Base-by-base conservation (phyloP, 2,113 vertebrate species). In the Calyptomena viridis region DNA sequence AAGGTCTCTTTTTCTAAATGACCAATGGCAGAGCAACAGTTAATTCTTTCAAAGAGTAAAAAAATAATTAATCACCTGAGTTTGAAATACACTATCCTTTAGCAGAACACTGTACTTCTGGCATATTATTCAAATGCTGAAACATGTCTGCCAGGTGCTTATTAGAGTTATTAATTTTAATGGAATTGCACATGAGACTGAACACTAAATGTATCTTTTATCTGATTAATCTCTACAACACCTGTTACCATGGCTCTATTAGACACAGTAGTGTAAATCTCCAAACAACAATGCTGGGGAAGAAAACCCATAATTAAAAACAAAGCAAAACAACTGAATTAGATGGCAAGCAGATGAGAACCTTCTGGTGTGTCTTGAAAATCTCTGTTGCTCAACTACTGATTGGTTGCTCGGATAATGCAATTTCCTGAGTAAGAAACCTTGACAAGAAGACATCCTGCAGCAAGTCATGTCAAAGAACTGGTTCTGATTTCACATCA, bases 111-210 rank as follows among this genome's bases (percentile, higher is more conserved):
- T 49, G 44, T 47, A 56, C 35, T 90, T 67, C 40, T 68, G 69
- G 66, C 52, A 23, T 39, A 64, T 84, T 58, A 95, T 20, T 28
- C 74, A 91, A 93, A 81, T 46, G 52, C 31, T 79, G 40, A 84
- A 91, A 91, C n/a, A 49, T 58, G 77, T 74, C 84, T 94, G 84
- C 73, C 69, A 84, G 77, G 52, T 71, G 23, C 59, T 87, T 90
- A 84, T 84, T 96, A 89, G 68, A 71, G 69, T 74, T 94, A 91
- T n/a, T 94, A 1, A 91, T 89, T 89, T 95, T 84, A 82, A 95
- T 64, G 17, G 40, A 87, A 87, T 35, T 79, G 44, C 66, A 55
- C 37, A 30, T 68, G 89, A 84, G 71, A 94, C 79, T 79, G 64
- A 95, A 84, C 66, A 73, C 31, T 76, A 91, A 89, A 72, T 4